Base-by-base conservation (phyloP, 2,113 vertebrate species). In the Pagrus major region DNA sequence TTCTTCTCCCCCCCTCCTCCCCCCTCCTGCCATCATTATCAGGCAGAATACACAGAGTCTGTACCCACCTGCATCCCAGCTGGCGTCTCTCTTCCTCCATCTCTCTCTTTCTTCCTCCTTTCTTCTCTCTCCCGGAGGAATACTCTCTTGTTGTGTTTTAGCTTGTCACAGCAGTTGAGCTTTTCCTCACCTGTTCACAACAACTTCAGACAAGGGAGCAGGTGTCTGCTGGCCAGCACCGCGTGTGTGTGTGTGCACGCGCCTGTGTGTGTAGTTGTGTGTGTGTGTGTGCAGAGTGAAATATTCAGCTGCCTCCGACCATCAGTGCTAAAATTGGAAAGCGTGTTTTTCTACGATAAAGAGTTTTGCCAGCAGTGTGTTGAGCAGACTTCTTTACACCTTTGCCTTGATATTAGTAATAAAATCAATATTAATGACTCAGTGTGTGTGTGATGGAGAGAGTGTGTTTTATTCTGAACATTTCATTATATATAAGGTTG, bases 151-250 rank as follows among this genome's bases (percentile, higher is more conserved):
- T 74, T 84, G 77, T 81, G 83, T 72, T 83, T 66, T 60, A 66
- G 76, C 63, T 75, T 88, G 88, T 90, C 88, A 86, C 80, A 81
- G 80, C 71, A 1, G 52, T 80, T 58, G 80, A 83, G 80, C 52
- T 60, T 85, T 71, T 84, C 56, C 86, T 88, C 91, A 93, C 91
- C 87, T 86, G 65, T 75, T 89, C 87, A 67, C 80, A 82, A 52
- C 51, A 21, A 35, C 75, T 71, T 46, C 67, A 85, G 91, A 90
- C 89, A 72, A 56, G 78, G 71, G 88, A 90, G 89, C 89, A 92
- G 91, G 81, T 90, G 90, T 74, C 71, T 71, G 70, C 68, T 81
- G 76, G 76, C 83, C 76, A 21, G 21, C 68, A 1, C 44, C 2
- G 1, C 10, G 25, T 41, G 14, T 44, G 59, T 49, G 47, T 54